Base-by-base conservation (phyloP, 2,888 invertebrate genomes). In the Leptogaster cylindrica region DNA sequence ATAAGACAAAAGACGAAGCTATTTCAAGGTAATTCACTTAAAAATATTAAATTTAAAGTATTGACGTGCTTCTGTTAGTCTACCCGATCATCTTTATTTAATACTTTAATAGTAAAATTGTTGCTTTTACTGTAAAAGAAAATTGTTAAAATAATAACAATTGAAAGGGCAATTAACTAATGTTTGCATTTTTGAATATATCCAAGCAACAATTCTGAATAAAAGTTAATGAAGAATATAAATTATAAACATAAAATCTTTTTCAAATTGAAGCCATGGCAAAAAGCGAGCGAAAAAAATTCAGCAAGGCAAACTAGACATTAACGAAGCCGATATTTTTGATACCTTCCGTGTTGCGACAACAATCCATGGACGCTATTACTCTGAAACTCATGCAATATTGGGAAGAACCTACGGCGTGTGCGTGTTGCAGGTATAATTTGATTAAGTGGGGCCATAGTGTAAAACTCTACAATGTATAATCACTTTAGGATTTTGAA, bases 321-420 rank as follows among this genome's bases (percentile, higher is more conserved):
- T 96, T 0, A 92, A 95, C 71, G 96, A 97, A 77, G 97, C 97
- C 73, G 96, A 98, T 78, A 88, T 97, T 0, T 98, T 99, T 83
- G 97, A 99, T 80, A 83, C 96, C 8, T 99, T 99, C 79, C 85
- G 99, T 70, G 91, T 96, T 0, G 93, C 97, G 0, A 98, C 98
- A 0, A 92, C 95, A 70, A 98, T 99, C 74, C 89, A 98, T 70
- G 99, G 97, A 71, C 91, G 97, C 76, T 99, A 97, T 80, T 99
- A 99, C 79, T 89, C 91, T 0, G 99, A 99, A 80, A 97, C 97
- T 0, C 97, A 98, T 79, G 94, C 96, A 73, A 96, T 99, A 80
- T 86, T 99, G 0, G 99, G 99, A 66, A 96, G 95, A 76, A 99
- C 99, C 0, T 99, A 92, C 82, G 96, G 95, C 63, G 92, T 95